Percentiles rank a stretch among this genome's conserved stretches.
phyloP scores from a whole-genome alignment of 2,113 vertebrate species.

The Psammodynastes pulverulentus region DNA sequence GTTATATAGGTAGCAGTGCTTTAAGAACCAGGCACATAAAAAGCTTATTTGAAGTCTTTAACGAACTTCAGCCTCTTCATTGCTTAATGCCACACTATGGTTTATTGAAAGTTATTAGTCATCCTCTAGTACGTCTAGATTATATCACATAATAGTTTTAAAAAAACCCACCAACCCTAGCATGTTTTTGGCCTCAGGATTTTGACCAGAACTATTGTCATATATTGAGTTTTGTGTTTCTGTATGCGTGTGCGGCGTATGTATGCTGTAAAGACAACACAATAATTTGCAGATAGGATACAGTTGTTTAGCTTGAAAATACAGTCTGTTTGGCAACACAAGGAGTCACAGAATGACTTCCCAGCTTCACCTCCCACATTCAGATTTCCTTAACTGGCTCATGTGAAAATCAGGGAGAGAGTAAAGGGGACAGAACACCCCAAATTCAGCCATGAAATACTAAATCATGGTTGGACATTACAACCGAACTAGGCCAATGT shows the following conservation, averaged over 20 bases:
- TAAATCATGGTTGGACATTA: neutral
- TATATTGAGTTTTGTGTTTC: neutral
- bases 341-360: neutral
- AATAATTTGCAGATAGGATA: neutral
- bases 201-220: neutral
- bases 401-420: neutral
- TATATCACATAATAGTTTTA: conserved; percentile 56
- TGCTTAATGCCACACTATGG: conserved; percentile 70
- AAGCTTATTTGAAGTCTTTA: conserved; percentile 80
- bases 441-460: too few species aligned
- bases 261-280: neutral
- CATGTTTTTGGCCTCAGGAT: conserved; percentile 23
- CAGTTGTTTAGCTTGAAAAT: neutral
- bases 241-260: neutral
- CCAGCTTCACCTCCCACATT: neutral
- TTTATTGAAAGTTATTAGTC: conserved; percentile 73
- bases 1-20: conserved; percentile 75
- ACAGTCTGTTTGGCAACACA: neutral
- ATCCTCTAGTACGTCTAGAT: conserved; percentile 65
- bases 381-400: neutral
- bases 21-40: conserved; percentile 72
- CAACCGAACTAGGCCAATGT: neutral
- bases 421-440: neutral
- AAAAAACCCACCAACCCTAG: conserved; percentile 13
- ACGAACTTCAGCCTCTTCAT: conserved; percentile 74